Conservation (phyloP, 2,888 invertebrate genomes). For the Oscheius sp. region DNA sequence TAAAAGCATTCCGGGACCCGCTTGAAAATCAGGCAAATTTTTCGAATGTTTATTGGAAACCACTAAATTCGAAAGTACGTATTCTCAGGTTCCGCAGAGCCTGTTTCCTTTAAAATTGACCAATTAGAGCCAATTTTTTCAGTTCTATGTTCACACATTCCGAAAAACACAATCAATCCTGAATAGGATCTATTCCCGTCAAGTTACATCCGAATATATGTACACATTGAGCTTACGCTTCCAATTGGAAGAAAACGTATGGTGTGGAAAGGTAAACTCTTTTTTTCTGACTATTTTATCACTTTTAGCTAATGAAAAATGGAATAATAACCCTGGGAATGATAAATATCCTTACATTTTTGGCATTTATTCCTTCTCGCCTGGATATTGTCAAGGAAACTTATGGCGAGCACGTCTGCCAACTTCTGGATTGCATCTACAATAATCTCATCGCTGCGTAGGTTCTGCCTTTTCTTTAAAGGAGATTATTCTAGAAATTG, state of each 20-base stretch:
- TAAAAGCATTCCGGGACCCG: no score
- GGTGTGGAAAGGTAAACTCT: constrained; percentile 17
- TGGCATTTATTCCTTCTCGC: not conserved
- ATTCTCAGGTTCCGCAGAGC: no score
- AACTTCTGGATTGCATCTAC: not conserved
- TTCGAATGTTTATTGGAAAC: no score
- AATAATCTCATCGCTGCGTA: constrained; percentile 7
- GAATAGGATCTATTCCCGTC: not conserved
- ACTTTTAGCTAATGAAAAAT: constrained; percentile 10
- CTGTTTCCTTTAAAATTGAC: no score
- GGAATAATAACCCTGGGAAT: constrained; percentile 1
- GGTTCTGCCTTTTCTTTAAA: not conserved
- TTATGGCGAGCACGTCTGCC: not conserved
- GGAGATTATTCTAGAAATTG: constrained; percentile 1
- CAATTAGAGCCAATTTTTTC: no score
- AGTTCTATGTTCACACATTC: no score
- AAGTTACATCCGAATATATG: not conserved
- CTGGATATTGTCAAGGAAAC: not conserved
- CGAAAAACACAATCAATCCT: no score
- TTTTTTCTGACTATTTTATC: not conserved
- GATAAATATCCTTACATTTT: constrained; percentile 3
- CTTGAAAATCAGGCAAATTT: no score
- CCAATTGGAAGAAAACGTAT: constrained; percentile 15
- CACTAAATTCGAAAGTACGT: no score
- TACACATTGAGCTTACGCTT: constrained; percentile 7